Evolutionary conservation across 2,797 vertebrate species (phyloP).

Genomic region (Neoniphon sammara): DNA sequence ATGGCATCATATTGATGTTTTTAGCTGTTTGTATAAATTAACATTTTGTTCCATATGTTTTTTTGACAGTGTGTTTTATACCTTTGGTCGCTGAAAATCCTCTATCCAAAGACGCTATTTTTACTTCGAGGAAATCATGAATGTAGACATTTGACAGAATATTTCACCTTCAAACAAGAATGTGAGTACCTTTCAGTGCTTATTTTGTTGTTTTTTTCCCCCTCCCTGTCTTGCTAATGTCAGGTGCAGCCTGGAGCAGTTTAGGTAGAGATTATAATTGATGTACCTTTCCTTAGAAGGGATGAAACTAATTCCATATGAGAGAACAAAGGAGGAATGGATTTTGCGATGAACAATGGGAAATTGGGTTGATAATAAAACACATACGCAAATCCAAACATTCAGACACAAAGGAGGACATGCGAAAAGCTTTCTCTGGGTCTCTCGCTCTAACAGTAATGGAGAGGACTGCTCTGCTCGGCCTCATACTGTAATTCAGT

Average conservation of each 20-base stretch:
- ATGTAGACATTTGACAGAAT: slow-evolving; percentile 92
- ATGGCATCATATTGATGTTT: too few species aligned
- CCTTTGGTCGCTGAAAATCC: slow-evolving; percentile 90
- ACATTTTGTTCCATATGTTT: slow-evolving; percentile 38
- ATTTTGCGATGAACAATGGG: slow-evolving; percentile 9
- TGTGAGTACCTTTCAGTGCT: slow-evolving; percentile 80
- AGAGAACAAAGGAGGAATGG: slow-evolving; percentile 13
- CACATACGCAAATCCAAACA: background rate
- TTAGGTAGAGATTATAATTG: slow-evolving; percentile 27
- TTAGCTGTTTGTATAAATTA: background rate
- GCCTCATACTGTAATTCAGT: too few species aligned
- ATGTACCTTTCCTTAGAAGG: slow-evolving; percentile 11
- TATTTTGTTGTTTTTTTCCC: background rate
- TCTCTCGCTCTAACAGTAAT: background rate
- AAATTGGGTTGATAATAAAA: slow-evolving; percentile 13
- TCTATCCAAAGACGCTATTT: slow-evolving; percentile 90
- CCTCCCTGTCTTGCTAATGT: slow-evolving; percentile 27
- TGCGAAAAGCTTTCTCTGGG: background rate
- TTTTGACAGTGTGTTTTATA: slow-evolving; percentile 87
- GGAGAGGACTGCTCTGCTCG: background rate
- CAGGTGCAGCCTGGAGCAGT: slow-evolving; percentile 24
- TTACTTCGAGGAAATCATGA: slow-evolving; percentile 90
- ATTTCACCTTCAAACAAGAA: slow-evolving; percentile 93
- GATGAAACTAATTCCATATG: slow-evolving; percentile 28
- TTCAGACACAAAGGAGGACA: background rate